Conservation (phyloP, 1,140 invertebrate genomes). For the Drosophila lacertosa region DNA sequence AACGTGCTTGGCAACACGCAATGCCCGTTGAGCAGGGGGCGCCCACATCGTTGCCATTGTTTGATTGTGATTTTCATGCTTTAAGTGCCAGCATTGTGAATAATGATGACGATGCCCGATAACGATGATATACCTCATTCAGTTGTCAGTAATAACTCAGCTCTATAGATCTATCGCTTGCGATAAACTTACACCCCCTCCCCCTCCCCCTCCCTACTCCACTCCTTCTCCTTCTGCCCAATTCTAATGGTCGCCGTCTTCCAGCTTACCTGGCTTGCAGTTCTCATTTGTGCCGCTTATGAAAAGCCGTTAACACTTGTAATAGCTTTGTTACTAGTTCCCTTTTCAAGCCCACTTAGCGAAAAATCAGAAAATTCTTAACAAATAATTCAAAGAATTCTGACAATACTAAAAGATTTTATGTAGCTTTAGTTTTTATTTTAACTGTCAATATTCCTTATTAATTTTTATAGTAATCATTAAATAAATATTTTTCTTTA, state of each 20-base stretch:
- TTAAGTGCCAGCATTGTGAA: slow-evolving; percentile 40
- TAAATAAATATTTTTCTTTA: too few species aligned
- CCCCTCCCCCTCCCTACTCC: too few species aligned
- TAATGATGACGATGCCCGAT: slow-evolving; percentile 28
- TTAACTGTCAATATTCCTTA: too few species aligned
- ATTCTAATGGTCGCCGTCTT: neutral
- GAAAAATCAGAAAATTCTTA: too few species aligned
- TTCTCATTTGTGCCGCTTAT: neutral
- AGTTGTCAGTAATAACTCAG: slow-evolving; percentile 75
- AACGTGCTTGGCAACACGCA: slow-evolving; percentile 67
- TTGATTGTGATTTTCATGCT: slow-evolving; percentile 67
- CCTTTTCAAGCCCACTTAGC: neutral
- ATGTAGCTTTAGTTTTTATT: too few species aligned
- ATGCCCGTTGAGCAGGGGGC: slow-evolving; percentile 25
- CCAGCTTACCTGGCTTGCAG: neutral
- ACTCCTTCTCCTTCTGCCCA: too few species aligned
- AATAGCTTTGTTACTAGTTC: neutral
- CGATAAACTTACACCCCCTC: slow-evolving; percentile 46
- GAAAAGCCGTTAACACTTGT: slow-evolving; percentile 20
- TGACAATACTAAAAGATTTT: too few species aligned
- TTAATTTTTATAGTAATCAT: too few species aligned
- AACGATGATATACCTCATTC: slow-evolving; percentile 63
- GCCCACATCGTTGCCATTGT: slow-evolving; percentile 54
- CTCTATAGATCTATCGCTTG: slow-evolving; percentile 62
- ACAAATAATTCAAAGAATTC: too few species aligned